A percentile compares a stretch with the other conserved stretches of the same genome.
Evolutionary conservation across 2,113 vertebrate species (phyloP).

Genomic region (Hiodon alosoides): DNA sequence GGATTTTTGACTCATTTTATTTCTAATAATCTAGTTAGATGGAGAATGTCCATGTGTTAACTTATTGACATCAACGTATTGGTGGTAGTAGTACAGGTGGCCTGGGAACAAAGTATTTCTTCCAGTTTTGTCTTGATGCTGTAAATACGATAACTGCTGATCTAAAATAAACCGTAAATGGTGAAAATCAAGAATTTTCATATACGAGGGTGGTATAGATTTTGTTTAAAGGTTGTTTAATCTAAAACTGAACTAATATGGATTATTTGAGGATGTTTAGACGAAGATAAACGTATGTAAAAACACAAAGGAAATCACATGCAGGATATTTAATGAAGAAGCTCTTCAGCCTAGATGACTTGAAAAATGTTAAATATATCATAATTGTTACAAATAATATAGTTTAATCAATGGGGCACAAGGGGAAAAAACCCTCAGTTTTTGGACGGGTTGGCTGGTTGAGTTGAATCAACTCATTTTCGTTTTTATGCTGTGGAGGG

Average conservation of each 20-base stretch:
- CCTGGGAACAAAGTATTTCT: background rate
- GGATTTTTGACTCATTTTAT: background rate
- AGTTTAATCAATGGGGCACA: background rate
- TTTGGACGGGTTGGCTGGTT: background rate
- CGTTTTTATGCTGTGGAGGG: background rate
- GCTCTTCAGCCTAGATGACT: no score
- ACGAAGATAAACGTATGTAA: no score
- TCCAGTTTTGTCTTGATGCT: background rate
- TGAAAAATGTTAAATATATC: no score
- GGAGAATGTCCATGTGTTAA: constrained; percentile 3
- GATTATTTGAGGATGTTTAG: no score
- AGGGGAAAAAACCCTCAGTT: background rate
- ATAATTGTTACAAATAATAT: no score
- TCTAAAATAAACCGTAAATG: background rate
- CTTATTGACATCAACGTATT: background rate
- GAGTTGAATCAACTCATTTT: constrained; percentile 10
- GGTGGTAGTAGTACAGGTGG: background rate
- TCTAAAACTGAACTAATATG: no score
- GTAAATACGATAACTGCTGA: background rate
- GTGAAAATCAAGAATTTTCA: constrained; percentile 10
- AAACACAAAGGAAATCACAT: no score
- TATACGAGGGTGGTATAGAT: no score
- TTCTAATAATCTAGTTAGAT: constrained; percentile 7
- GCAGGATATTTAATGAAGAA: no score
- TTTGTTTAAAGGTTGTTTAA: no score